Percentiles rank a stretch among this genome's conserved stretches.
Evolutionary conservation across 2,888 invertebrate genomes (phyloP).

Genomic region (Pollenia amentaria): DNA sequence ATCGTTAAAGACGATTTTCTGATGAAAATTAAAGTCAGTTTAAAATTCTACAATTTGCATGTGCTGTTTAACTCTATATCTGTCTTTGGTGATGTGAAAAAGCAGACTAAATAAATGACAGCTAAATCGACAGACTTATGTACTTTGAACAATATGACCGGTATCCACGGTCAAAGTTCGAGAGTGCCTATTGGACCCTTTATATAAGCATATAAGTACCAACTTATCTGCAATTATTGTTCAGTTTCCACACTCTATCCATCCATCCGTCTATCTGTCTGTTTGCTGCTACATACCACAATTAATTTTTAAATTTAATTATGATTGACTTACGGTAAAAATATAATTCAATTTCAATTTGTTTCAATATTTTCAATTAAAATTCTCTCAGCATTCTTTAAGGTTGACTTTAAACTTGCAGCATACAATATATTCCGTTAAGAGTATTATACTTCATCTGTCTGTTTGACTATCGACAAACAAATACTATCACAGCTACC

Average conservation of each 20-base stretch:
- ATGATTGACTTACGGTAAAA: conserved; percentile 58
- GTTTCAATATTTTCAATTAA: conserved; percentile 55
- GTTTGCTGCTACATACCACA: conserved; percentile 24
- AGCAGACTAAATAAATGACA: too few species aligned
- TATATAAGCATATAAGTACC: too few species aligned
- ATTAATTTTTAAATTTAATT: conserved; percentile 42
- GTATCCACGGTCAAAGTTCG: too few species aligned
- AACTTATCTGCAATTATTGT: neutral
- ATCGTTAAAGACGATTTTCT: too few species aligned
- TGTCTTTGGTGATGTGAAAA: too few species aligned
- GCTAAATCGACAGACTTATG: too few species aligned
- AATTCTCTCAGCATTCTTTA: conserved; percentile 39
- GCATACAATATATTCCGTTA: neutral
- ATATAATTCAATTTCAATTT: conserved; percentile 40
- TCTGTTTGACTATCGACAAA: neutral
- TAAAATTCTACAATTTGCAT: too few species aligned
- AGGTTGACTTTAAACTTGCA: conserved; percentile 10
- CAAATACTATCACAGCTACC: neutral
- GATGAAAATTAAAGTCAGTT: too few species aligned
- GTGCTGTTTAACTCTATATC: too few species aligned
- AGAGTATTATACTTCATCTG: neutral
- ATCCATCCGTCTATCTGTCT: neutral
- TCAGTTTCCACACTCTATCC: neutral
- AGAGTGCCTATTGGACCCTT: too few species aligned
- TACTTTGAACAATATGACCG: too few species aligned